A percentile compares a stretch with the other conserved stretches of the same genome.
These are phyloP conservation scores for Hycleus cichorii DNA, from an alignment of 1,140 invertebrate species.

Conservation along the genomic window DNA sequence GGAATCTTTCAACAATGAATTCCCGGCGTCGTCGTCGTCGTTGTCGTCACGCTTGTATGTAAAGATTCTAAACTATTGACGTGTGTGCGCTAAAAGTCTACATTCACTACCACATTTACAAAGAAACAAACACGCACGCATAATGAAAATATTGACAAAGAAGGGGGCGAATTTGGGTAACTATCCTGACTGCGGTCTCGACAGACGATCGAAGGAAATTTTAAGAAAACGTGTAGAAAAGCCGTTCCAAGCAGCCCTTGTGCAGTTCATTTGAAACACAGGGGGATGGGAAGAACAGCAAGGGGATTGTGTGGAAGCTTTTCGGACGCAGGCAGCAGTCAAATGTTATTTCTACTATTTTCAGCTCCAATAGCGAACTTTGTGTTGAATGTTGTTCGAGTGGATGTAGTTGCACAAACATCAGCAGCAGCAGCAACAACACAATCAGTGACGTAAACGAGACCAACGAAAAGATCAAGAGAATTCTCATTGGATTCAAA, in stretches of 20 bases:
- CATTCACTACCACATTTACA: no score
- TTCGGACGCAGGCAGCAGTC: slow-evolving; percentile 15
- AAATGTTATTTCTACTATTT: slow-evolving; percentile 30
- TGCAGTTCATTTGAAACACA: slow-evolving; percentile 11
- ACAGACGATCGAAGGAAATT: no score
- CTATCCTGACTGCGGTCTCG: not conserved
- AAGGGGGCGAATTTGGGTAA: not conserved
- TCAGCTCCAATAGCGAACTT: slow-evolving; percentile 21
- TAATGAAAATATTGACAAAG: slow-evolving; percentile 3
- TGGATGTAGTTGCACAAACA: no score
- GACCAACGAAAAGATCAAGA: slow-evolving; percentile 28
- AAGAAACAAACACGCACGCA: not conserved
- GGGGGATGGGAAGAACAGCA: not conserved
- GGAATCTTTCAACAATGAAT: slow-evolving; percentile 2
- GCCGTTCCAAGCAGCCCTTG: no score
- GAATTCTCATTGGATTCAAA: slow-evolving; percentile 18
- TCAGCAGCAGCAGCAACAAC: not conserved
- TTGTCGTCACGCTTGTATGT: slow-evolving; percentile 5
- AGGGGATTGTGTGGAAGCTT: not conserved
- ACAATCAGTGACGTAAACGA: slow-evolving; percentile 22
- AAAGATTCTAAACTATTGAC: slow-evolving; percentile 2
- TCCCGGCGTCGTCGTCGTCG: not conserved
- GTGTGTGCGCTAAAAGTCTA: not conserved
- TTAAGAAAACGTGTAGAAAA: no score
- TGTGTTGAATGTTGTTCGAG: slow-evolving; percentile 4